These are phyloP conservation scores for Xiphias gladius DNA, from an alignment of 2,113 vertebrate species.

Conservation along the genomic window DNA sequence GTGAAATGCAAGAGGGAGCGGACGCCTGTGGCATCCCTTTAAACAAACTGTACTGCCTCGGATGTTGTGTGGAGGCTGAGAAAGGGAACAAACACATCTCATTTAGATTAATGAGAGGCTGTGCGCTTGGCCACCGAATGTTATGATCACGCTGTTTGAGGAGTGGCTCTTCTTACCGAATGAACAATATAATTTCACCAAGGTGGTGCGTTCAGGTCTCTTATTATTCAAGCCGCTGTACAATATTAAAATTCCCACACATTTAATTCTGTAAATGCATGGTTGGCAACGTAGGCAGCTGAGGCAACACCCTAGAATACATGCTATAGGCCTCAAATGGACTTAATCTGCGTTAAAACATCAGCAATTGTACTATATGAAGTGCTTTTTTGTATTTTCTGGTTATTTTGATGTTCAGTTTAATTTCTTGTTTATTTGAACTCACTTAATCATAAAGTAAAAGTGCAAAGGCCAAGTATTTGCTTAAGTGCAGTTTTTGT, in stretches of 20 bases:
- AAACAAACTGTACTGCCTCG: constrained; percentile 40
- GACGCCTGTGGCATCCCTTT: constrained; percentile 36
- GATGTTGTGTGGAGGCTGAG: constrained; percentile 54
- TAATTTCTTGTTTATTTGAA: constrained; percentile 22
- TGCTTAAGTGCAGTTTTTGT: constrained; percentile 5
- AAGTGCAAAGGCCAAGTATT: constrained; percentile 33
- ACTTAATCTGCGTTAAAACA: constrained; percentile 36
- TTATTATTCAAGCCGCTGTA: constrained; percentile 65
- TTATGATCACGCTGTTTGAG: constrained; percentile 76
- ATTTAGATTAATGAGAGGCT: constrained; percentile 78
- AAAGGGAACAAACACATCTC: constrained; percentile 61
- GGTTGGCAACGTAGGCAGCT: constrained; percentile 58
- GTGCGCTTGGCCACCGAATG: constrained; percentile 52
- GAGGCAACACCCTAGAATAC: constrained; percentile 51
- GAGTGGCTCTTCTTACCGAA: constrained; percentile 66
- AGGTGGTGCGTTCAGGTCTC: constrained; percentile 63
- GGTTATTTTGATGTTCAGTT: constrained; percentile 17
- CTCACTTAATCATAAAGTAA: constrained; percentile 30
- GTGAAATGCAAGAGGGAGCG: constrained; percentile 22
- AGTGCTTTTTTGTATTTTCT: constrained; percentile 21
- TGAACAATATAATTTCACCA: constrained; percentile 76
- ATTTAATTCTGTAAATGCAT: constrained; percentile 67
- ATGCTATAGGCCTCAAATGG: constrained; percentile 49
- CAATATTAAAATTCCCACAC: constrained; percentile 71
- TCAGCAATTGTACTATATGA: constrained; percentile 13